Base-by-base conservation (phyloP, 2,888 invertebrate species). In the Polietes domitor region DNA sequence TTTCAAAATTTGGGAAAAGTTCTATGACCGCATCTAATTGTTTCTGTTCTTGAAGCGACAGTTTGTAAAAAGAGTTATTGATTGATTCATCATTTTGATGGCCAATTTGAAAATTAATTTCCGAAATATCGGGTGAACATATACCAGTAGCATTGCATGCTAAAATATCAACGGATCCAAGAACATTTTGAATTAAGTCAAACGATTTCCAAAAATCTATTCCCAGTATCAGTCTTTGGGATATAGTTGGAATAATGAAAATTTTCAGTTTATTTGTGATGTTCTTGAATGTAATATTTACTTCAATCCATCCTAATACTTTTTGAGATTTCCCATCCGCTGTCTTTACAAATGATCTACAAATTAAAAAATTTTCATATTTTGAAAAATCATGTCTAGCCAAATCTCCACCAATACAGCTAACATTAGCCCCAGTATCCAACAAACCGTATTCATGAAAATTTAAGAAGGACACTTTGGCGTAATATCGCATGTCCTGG, bases 1-100 rank as follows among this genome's bases (percentile, higher is more conserved):
- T 7, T 28, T 71, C 75, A 50, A 80, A 63, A 50, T 47, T 68
- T 15, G 80, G 80, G 37, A 37, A 37, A 7, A 37, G 41, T 17
- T 68, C 5, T 43, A 58, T 28, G 15, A 80, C 63, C 6, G 53
- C 4, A 12, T 75, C 32, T 24, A 80, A 28, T 41, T 71, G 32
- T 65, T 80, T 53, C 50, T 58, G 55, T 21, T 70, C 58, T 3
- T 58, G 24, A 58, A 2, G 2, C 0, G 58, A 26, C 3, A 26
- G n/a, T 9, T 15, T 7, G n/a, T 15, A 58, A 28, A 12, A 58
- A 5, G 58, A 1, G 1, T 26, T 28, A 50, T 50, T n/a, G 2
- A 19, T 2, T 12, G 4, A 12, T 12, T 37, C 37, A 2, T 3
- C 6, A 9, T 37, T 37, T 9, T 37, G 37, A 2, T 3, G 37